Percentiles rank a stretch among this genome's conserved stretches.
Conservation (phyloP, 2,888 invertebrate species). For the Lithophane leautieri region DNA sequence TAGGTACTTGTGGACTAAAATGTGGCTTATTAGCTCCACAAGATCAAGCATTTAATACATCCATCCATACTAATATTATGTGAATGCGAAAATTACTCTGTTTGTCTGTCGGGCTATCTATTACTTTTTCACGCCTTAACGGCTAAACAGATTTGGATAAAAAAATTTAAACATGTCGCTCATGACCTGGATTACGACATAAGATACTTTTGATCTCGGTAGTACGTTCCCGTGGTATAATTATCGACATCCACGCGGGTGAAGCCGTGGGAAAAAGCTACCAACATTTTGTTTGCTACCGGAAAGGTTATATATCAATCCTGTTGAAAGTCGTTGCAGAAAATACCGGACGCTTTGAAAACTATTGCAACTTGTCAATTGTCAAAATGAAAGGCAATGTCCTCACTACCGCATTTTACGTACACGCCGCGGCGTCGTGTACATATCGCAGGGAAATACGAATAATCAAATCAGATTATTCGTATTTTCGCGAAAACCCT, state of each 20-base stretch:
- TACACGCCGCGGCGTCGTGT: no score
- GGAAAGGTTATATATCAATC: background rate
- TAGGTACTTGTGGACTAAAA: constrained; percentile 9
- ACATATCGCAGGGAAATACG: no score
- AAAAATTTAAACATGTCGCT: background rate
- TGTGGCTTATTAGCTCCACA: constrained; percentile 8
- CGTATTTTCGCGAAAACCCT: no score
- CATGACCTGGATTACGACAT: background rate
- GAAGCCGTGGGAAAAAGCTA: background rate
- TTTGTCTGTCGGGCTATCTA: background rate
- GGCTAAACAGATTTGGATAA: background rate
- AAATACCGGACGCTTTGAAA: background rate
- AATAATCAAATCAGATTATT: no score
- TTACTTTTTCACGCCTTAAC: background rate
- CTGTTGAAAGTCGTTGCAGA: background rate
- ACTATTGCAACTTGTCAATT: no score
- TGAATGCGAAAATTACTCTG: no score
- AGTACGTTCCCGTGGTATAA: background rate
- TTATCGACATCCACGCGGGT: background rate
- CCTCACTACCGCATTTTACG: no score
- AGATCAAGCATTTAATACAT: background rate
- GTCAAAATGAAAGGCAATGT: background rate
- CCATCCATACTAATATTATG: background rate
- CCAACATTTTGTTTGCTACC: background rate
- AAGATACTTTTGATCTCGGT: background rate